Base-by-base conservation (phyloP, 2,113 vertebrate genomes). In the Sprattus sprattus region DNA sequence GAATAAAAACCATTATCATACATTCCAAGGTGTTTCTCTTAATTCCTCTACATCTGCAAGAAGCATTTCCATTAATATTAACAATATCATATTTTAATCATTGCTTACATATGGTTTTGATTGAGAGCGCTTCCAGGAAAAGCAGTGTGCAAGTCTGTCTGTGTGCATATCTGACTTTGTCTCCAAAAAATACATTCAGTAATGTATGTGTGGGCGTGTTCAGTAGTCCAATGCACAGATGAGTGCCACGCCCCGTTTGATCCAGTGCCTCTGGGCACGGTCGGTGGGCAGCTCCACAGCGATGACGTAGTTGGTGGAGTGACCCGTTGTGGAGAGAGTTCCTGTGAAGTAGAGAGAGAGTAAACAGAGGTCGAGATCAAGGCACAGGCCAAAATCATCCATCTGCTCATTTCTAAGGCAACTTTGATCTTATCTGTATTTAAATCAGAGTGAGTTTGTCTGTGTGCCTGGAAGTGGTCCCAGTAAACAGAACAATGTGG, bases 231-330 rank as follows among this genome's bases (percentile, higher is more conserved):
- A 94, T 28, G 96, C 94, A 81, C 98, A 99, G 91, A 98, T 94
- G 86, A 99, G 93, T 16, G 97, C 96, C 0, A 96, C 96, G 44
- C 97, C 97, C 39, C 91, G 91, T 92, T 97, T 98, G 93, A 98
- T 96, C 97, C 97, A 98, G 93, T 98, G 96, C 84, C 92, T 92
- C 91, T 96, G 96, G 0, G 90, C 87, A 44, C 87, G 91, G 82
- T 91, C 52, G 0, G 94, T 96, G n/a, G 97, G 96, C 89, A 98
- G 94, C 91, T 97, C 97, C 91, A 97, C 95, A 0, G 97, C 95
- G 4, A 96, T 96, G 86, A 98, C 92, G 0, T 96, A 98, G 92
- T 97, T 97, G 71, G 97, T 98, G 60, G 97, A 98, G 87, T 97
- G 97, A 28, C 97, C 96, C 0, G 96, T 98, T 82, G 97, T 96